phyloP scores from a whole-genome alignment of 1,140 invertebrate species.

The Trypoxylus dichotomus region DNA sequence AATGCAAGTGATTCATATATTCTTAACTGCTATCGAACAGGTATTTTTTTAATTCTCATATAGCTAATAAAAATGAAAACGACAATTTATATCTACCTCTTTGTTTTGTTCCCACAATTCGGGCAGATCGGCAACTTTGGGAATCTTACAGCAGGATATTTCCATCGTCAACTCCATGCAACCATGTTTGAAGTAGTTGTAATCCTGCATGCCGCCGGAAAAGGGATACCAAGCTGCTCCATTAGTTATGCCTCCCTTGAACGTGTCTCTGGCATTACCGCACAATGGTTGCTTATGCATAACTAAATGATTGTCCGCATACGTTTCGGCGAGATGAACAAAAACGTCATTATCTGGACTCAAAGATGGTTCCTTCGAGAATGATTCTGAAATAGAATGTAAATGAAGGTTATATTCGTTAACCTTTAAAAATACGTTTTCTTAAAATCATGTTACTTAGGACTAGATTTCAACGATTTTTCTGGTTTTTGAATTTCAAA shows the following conservation, averaged over 20 bases:
- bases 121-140: slow-evolving; percentile 55
- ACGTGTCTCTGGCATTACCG: slow-evolving; percentile 46
- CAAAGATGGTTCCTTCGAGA: slow-evolving; percentile 48
- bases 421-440: no score
- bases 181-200: slow-evolving; percentile 67
- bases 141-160: slow-evolving; percentile 68
- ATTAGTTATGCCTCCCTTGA: slow-evolving; percentile 62
- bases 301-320: slow-evolving; percentile 60
- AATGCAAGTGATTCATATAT: background rate
- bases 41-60: background rate
- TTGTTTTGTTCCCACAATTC: slow-evolving; percentile 66
- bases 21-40: background rate
- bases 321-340: slow-evolving; percentile 63
- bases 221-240: slow-evolving; percentile 53
- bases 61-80: background rate
- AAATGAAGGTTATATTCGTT: no score
- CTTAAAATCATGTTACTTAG: no score
- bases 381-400: background rate
- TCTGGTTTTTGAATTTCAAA: no score
- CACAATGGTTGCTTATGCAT: slow-evolving; percentile 57
- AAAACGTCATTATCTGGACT: slow-evolving; percentile 72
- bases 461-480: no score
- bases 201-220: slow-evolving; percentile 65
- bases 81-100: slow-evolving; percentile 38
- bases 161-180: slow-evolving; percentile 71